These are phyloP conservation scores for Drosophila navojoa DNA, from an alignment of 1,140 invertebrate species.

Conservation along the genomic window DNA sequence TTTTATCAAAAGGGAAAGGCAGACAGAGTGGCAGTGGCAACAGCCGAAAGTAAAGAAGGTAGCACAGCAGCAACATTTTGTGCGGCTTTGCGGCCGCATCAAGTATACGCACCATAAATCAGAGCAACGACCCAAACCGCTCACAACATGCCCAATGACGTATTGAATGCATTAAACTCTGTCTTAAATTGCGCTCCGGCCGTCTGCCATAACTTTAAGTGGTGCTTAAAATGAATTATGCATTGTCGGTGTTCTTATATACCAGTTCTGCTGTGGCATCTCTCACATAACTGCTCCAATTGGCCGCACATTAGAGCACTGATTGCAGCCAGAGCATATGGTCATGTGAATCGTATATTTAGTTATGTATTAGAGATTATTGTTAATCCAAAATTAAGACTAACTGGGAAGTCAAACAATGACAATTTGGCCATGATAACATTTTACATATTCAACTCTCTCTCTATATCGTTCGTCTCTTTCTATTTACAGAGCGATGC, in stretches of 20 bases:
- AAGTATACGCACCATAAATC: constrained; percentile 80
- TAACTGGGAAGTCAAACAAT: too few species aligned
- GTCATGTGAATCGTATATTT: too few species aligned
- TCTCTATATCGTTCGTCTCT: constrained; percentile 1
- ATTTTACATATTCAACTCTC: constrained; percentile 2
- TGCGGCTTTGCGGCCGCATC: constrained; percentile 70
- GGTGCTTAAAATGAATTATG: constrained; percentile 81
- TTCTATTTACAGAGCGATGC: constrained; percentile 33
- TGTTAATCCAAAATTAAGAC: too few species aligned
- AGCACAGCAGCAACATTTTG: constrained; percentile 53
- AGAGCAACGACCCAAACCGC: constrained; percentile 60
- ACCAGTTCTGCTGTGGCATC: constrained; percentile 22
- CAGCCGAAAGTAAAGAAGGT: constrained; percentile 10
- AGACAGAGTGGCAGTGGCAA: neutral
- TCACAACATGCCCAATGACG: constrained; percentile 54
- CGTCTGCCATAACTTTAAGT: constrained; percentile 75
- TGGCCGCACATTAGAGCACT: constrained; percentile 30
- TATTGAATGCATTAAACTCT: constrained; percentile 78
- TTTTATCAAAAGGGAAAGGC: constrained; percentile 41
- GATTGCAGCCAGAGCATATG: constrained; percentile 38
- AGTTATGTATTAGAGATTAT: too few species aligned
- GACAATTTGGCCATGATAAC: too few species aligned
- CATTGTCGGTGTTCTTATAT: constrained; percentile 59
- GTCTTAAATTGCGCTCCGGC: constrained; percentile 67
- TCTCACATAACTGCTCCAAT: constrained; percentile 26